Conservation (phyloP, 2,888 invertebrate species). For the Troilus luridus region DNA sequence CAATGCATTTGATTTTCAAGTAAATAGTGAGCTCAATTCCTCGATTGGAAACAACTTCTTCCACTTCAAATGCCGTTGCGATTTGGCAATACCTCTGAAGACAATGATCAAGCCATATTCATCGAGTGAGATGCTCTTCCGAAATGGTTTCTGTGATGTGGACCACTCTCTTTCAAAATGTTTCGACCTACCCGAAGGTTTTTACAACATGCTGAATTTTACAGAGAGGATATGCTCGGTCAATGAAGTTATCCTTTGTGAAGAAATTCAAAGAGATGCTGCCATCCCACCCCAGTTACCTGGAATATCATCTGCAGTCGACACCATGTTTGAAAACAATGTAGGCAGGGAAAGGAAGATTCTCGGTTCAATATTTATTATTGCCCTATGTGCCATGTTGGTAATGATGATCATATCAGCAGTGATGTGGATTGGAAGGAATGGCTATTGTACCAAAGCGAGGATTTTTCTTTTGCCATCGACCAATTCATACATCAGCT, state of each 20-base stretch:
- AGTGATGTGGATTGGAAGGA: constrained; percentile 74
- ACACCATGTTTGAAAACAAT: constrained; percentile 64
- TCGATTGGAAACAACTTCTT: constrained; percentile 76
- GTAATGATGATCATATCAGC: constrained; percentile 73
- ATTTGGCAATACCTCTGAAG: constrained; percentile 67
- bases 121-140: constrained; percentile 66
- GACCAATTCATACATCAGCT: constrained; percentile 64
- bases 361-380: constrained; percentile 72
- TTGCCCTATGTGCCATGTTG: constrained; percentile 72
- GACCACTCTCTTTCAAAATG: constrained; percentile 75
- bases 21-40: constrained; percentile 70
- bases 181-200: constrained; percentile 77
- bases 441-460: constrained; percentile 71
- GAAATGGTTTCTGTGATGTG: constrained; percentile 77
- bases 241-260: constrained; percentile 66
- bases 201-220: constrained; percentile 76
- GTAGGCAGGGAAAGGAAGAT: constrained; percentile 67
- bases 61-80: constrained; percentile 76
- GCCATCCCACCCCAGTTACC: constrained; percentile 67
- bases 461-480: constrained; percentile 64
- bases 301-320: constrained; percentile 63
- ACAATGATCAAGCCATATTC: constrained; percentile 56
- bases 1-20: constrained; percentile 73
- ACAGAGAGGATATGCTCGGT: constrained; percentile 74
- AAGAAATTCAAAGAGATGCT: constrained; percentile 74